These are phyloP conservation scores for Vanessa cardui DNA, from an alignment of 2,888 invertebrate species.

Conservation along the genomic window DNA sequence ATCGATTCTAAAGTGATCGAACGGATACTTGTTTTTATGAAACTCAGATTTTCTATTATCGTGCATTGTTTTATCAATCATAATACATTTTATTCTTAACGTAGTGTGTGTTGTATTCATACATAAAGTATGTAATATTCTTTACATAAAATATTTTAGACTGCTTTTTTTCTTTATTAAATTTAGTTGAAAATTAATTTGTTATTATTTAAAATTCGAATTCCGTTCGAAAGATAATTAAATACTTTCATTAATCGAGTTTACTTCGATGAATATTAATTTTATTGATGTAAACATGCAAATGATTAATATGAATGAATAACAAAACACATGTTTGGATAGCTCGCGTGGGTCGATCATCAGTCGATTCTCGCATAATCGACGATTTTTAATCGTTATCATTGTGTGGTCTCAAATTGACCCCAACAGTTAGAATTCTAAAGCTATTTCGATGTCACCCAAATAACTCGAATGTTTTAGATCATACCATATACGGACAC, in stretches of 20 bases:
- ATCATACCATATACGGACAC: conserved; percentile 8
- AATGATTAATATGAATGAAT: conserved; percentile 12
- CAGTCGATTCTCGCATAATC: conserved; percentile 26
- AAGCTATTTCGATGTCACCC: conserved; percentile 33
- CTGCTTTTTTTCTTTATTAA: neutral
- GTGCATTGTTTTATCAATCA: neutral
- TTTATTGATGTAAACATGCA: neutral
- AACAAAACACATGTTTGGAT: conserved; percentile 23
- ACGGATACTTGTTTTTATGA: conserved; percentile 44
- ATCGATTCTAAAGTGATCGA: conserved; percentile 68
- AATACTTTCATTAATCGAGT: neutral
- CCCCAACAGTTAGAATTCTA: conserved; percentile 11
- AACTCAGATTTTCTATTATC: conserved; percentile 29
- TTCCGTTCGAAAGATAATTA: neutral
- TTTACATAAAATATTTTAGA: neutral
- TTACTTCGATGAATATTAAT: neutral
- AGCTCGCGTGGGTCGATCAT: conserved; percentile 35
- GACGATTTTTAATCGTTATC: conserved; percentile 14
- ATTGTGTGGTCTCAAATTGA: conserved; percentile 34
- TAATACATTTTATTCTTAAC: no score
- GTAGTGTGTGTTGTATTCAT: neutral
- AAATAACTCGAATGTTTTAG: conserved; percentile 19
- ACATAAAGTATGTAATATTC: neutral
- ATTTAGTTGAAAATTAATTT: neutral
- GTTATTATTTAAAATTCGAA: neutral